Evolutionary conservation across 2,113 vertebrate genomes (phyloP).

Genomic region (Menura novaehollandiae): DNA sequence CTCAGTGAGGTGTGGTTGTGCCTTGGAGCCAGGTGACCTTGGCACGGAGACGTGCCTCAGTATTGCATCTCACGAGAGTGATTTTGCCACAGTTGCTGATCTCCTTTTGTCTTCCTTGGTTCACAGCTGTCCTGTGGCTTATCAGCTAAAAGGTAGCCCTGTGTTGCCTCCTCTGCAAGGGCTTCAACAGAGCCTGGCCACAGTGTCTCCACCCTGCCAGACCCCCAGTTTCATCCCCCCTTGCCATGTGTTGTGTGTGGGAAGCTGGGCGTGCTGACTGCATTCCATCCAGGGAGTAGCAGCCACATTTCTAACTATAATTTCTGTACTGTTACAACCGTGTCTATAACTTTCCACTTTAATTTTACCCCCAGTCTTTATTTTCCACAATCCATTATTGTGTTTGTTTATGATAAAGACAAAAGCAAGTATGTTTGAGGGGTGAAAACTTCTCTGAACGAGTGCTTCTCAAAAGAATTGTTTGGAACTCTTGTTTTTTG

Average conservation of each 20-base stretch:
- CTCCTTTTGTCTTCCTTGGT: neutral
- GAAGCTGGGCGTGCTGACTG: neutral
- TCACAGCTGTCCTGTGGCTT: neutral
- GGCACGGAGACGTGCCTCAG: neutral
- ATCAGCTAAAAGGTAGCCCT: neutral
- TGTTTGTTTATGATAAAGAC: neutral
- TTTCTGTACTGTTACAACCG: neutral
- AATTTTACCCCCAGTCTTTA: neutral
- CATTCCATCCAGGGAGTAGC: too few species aligned
- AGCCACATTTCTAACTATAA: neutral
- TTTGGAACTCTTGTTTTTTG: neutral
- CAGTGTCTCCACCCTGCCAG: accelerated
- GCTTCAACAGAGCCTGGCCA: neutral
- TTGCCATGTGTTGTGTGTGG: neutral
- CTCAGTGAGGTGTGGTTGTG: neutral
- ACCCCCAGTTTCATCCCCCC: too few species aligned
- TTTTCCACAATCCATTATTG: neutral
- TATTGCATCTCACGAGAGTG: neutral
- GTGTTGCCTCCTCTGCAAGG: neutral
- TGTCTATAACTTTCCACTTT: neutral
- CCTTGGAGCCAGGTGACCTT: neutral
- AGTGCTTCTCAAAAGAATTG: neutral
- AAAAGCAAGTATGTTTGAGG: accelerated
- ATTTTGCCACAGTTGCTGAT: neutral
- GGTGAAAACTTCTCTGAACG: neutral